These are phyloP conservation scores for Ctenoplectra terminalis DNA, from an alignment of 1,140 invertebrate genomes.

Conservation along the genomic window DNA sequence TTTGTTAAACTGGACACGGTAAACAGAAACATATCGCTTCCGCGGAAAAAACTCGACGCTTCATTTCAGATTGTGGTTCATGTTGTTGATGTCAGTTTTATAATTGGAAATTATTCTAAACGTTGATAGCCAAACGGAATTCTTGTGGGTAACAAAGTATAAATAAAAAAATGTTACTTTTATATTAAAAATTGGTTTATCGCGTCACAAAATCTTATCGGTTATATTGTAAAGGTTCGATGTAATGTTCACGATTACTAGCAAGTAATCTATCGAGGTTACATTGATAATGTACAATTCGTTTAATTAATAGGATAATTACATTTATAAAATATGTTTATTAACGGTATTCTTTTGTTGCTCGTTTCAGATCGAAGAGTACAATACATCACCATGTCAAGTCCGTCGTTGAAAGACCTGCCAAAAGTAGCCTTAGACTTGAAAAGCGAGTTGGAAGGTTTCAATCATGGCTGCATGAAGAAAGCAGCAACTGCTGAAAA, in stretches of 20 bases:
- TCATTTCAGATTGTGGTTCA: constrained; percentile 25
- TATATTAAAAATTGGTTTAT: neutral
- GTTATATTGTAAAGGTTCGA: neutral
- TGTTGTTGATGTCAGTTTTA: constrained; percentile 29
- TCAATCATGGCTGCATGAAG: constrained; percentile 92
- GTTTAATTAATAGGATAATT: neutral
- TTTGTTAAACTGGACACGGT: neutral
- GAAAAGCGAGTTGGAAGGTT: constrained; percentile 93
- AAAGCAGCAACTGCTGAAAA: constrained; percentile 94
- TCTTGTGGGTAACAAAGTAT: constrained; percentile 24
- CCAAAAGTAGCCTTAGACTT: constrained; percentile 94
- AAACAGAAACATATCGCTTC: constrained; percentile 21
- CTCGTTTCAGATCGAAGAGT: constrained; percentile 62
- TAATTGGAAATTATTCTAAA: constrained; percentile 21
- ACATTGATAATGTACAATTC: neutral
- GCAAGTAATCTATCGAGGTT: neutral
- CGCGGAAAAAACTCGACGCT: neutral
- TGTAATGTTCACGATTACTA: neutral
- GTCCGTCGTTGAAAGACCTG: constrained; percentile 92
- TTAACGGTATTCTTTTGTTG: neutral
- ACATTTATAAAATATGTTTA: neutral
- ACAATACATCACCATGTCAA: constrained; percentile 83
- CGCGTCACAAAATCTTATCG: neutral
- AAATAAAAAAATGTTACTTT: neutral
- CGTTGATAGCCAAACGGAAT: neutral